A percentile compares a stretch with the other conserved stretches of the same genome.
These are phyloP conservation scores for Tangara arthus DNA, from an alignment of 2,797 vertebrate genomes.

Conservation along the genomic window DNA sequence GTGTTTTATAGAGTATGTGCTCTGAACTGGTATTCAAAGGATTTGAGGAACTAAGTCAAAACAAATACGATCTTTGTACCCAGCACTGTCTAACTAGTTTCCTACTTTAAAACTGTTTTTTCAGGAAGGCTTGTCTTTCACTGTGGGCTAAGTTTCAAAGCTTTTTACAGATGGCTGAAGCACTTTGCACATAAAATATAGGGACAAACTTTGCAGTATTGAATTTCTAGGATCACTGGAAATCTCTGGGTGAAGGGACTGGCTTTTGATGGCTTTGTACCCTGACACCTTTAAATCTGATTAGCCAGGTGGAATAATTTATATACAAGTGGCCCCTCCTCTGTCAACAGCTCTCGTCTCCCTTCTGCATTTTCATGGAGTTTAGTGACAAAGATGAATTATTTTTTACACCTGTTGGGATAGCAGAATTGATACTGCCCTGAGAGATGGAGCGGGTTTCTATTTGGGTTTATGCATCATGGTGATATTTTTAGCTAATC, in stretches of 20 bases:
- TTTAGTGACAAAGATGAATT: constrained; percentile 57
- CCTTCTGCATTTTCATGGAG: neutral
- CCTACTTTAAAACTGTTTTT: neutral
- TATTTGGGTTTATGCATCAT: constrained; percentile 64
- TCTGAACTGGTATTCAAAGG: constrained; percentile 17
- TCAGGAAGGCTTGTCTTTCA: neutral
- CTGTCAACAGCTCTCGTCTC: neutral
- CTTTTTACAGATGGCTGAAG: neutral
- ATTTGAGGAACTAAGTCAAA: constrained; percentile 25
- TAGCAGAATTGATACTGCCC: constrained; percentile 25
- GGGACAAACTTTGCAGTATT: neutral
- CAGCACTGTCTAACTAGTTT: neutral
- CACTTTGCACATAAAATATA: neutral
- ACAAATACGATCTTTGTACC: constrained; percentile 53
- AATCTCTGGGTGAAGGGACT: neutral
- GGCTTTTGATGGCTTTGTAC: neutral
- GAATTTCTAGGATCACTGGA: neutral
- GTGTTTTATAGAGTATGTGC: neutral
- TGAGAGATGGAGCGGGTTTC: constrained; percentile 12
- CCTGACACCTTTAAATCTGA: neutral
- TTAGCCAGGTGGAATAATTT: neutral
- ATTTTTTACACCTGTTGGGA: constrained; percentile 62
- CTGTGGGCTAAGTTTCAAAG: neutral
- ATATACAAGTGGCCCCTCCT: neutral
- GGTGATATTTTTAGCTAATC: constrained; percentile 56